Conservation (phyloP, 2,888 invertebrate species). For the Hydropsyche betteni region DNA sequence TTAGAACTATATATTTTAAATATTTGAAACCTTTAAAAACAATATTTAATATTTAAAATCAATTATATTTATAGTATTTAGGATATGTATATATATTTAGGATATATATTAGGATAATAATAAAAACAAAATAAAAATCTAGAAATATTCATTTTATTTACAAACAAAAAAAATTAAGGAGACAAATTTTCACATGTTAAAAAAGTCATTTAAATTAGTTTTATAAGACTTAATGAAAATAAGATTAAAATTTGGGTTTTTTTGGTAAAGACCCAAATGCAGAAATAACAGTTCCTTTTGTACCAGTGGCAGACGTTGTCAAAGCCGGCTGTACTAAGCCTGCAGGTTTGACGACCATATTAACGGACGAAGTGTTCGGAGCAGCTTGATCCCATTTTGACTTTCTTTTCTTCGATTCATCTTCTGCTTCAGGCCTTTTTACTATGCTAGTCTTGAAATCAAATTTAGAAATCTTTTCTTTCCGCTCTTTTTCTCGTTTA, state of each 20-base stretch:
- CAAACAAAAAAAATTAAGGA: too few relatives aligned
- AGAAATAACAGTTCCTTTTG: conserved; percentile 91
- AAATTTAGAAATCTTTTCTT: conserved; percentile 82
- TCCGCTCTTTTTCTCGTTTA: conserved; percentile 87
- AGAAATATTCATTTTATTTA: too few relatives aligned
- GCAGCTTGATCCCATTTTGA: conserved; percentile 94
- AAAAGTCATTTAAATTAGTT: neutral
- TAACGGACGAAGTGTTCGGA: conserved; percentile 66
- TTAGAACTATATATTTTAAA: too few relatives aligned
- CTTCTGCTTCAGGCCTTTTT: conserved; percentile 73
- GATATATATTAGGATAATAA: too few relatives aligned
- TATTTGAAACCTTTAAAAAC: too few relatives aligned
- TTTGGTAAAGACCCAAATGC: conserved; percentile 92
- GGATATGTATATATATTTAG: too few relatives aligned
- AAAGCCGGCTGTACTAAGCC: conserved; percentile 78
- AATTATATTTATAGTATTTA: too few relatives aligned
- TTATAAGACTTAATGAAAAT: neutral
- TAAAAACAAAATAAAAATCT: too few relatives aligned
- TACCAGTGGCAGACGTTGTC: conserved; percentile 85
- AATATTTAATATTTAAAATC: too few relatives aligned
- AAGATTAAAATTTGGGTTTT: conserved; percentile 69
- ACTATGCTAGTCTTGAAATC: conserved; percentile 83
- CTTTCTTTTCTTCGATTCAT: conserved; percentile 81
- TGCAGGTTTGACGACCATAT: conserved; percentile 70
- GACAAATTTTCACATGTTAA: too few relatives aligned